Base-by-base conservation (phyloP, 2,797 vertebrate genomes). In the Lerista edwardsae region DNA sequence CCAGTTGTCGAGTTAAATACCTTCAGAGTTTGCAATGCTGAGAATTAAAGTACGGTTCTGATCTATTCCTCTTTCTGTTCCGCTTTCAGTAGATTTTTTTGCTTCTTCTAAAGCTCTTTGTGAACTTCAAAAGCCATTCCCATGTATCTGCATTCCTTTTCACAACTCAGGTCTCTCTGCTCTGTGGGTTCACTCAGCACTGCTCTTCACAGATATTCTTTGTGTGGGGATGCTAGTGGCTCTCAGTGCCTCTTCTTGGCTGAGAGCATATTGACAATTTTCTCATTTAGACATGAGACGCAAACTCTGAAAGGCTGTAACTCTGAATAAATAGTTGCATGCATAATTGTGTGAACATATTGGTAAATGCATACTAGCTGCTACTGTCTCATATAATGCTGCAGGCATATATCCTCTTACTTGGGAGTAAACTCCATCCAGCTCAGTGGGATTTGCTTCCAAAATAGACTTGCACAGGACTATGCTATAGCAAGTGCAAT, bases 241-340 rank as follows among this genome's bases (percentile, higher is more conserved):
- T 88, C 82, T 86, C 80, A 74, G 75, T 83, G 73, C 83, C 77
- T 69, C 68, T 83, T 80, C 81, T 89, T 78, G 79, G 79, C 89
- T 87, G 77, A 14, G 64, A 89, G 71, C 64, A 74, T 86, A 78
- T 74, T 79, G 74, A 83, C 14, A 21, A 78, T 88, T 94, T 91
- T 93, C 86, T 94, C 91, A 89, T 88, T 93, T 86, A 87, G 93
- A 84, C 23, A 0, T 84, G 90, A 76, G 83, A 94, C 88, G 77
- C 81, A 93, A 91, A 84, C 79, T 86, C 44, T 83, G 82, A 94
- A 94, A 93, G 84, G 77, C 78, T 69, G 21, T 65, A 92, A 90
- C 61, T 90, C 77, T 78, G 88, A 90, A 87, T 87, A 89, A 93
- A 94, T 91, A 93, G 92, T 87, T 82, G 34, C 84, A 82, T 86